These are phyloP conservation scores for Pimpla rufipes DNA, from an alignment of 2,888 invertebrate genomes.

Conservation along the genomic window DNA sequence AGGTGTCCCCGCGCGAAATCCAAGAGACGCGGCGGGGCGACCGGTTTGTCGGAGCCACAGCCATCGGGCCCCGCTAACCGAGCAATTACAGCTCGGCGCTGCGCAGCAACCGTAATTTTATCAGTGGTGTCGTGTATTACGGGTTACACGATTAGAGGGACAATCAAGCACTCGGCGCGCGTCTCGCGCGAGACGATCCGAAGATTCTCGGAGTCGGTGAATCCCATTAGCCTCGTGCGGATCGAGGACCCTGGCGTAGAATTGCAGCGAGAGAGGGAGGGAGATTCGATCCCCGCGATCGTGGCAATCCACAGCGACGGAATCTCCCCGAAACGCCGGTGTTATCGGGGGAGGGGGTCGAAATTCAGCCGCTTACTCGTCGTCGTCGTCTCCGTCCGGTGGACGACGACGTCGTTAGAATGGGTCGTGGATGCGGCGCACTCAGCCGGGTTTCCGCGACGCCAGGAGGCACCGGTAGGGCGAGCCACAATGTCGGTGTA, in stretches of 20 bases:
- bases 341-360: constrained; percentile 18
- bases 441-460: constrained; percentile 48
- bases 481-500: neutral
- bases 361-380: constrained; percentile 12
- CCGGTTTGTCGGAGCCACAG: too few species aligned
- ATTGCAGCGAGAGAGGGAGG: too few species aligned
- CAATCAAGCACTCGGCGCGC: constrained; percentile 20
- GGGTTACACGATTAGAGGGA: constrained; percentile 27
- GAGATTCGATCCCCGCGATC: neutral
- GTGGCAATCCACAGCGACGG: neutral
- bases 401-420: neutral
- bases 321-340: neutral
- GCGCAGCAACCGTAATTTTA: neutral
- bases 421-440: constrained; percentile 31
- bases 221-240: constrained; percentile 16
- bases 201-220: constrained; percentile 18
- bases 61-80: too few species aligned
- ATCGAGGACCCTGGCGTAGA: neutral
- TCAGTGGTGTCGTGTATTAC: neutral
- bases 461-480: constrained; percentile 2
- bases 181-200: neutral
- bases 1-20: too few species aligned
- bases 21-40: too few species aligned
- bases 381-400: neutral
- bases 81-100: neutral